phyloP scores from a whole-genome alignment of 2,888 invertebrate genomes.

The Atethmia centrago region DNA sequence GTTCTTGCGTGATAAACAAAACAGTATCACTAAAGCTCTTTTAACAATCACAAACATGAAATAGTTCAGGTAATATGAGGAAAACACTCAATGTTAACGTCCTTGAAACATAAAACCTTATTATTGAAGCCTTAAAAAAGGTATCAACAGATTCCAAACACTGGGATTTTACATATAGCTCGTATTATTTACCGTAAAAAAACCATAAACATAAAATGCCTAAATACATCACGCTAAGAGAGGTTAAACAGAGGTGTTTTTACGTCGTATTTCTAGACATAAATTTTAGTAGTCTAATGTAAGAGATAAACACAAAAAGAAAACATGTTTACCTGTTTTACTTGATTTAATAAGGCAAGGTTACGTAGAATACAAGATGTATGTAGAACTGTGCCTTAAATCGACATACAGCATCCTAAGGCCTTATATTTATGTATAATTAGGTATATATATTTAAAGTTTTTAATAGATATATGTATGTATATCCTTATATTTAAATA shows the following conservation, averaged over 20 bases:
- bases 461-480: no score
- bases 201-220: constrained; percentile 55
- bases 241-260: constrained; percentile 53
- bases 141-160: constrained; percentile 48
- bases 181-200: constrained; percentile 57
- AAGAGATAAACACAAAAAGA: constrained; percentile 69
- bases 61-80: constrained; percentile 11
- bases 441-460: no score
- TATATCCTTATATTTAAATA: no score
- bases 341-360: constrained; percentile 19
- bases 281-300: constrained; percentile 64
- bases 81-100: constrained; percentile 33
- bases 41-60: constrained; percentile 1
- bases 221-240: constrained; percentile 58
- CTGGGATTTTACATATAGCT: constrained; percentile 44
- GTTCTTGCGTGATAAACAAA: background rate
- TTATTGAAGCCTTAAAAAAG: constrained; percentile 45
- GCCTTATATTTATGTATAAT: no score
- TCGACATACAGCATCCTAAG: background rate
- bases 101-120: constrained; percentile 33
- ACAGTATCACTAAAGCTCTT: background rate
- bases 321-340: constrained; percentile 73
- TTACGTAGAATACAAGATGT: constrained; percentile 7
- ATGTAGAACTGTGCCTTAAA: background rate
- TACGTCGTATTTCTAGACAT: constrained; percentile 54